These are phyloP conservation scores for Rana temporaria DNA, from an alignment of 2,113 vertebrate genomes.

Conservation along the genomic window DNA sequence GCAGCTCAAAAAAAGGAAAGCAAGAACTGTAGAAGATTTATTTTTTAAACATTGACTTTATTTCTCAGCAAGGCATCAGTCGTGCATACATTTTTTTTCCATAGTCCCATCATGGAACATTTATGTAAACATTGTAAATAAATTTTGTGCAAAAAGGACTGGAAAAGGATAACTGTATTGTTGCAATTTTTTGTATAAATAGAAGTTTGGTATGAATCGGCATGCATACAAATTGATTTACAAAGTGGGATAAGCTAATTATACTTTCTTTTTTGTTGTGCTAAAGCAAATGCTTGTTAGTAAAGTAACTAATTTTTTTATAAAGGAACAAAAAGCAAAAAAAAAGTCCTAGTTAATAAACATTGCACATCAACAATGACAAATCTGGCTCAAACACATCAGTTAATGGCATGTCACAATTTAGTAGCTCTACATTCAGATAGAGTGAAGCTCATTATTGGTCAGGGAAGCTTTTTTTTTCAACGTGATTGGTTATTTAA, in stretches of 20 bases:
- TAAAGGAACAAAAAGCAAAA: slow-evolving; percentile 74
- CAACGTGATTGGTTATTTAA: no score
- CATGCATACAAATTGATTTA: slow-evolving; percentile 82
- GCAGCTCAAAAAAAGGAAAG: slow-evolving; percentile 72
- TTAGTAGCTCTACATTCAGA: no score
- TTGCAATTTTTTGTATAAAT: slow-evolving; percentile 86
- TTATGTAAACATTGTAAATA: slow-evolving; percentile 98
- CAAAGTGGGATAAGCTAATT: slow-evolving; percentile 87
- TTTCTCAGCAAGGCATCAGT: slow-evolving; percentile 84
- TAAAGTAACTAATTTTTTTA: slow-evolving; percentile 81
- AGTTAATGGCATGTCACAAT: no score
- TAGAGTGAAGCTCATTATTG: no score
- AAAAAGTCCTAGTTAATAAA: slow-evolving; percentile 79
- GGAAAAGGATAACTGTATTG: slow-evolving; percentile 88
- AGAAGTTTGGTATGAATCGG: slow-evolving; percentile 87
- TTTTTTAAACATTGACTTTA: slow-evolving; percentile 88
- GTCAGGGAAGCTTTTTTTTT: no score
- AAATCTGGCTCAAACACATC: slow-evolving; percentile 79
- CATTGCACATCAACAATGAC: slow-evolving; percentile 80
- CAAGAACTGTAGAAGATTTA: slow-evolving; percentile 82
- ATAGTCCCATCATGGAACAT: slow-evolving; percentile 92
- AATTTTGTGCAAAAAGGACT: slow-evolving; percentile 95
- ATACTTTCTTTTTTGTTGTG: slow-evolving; percentile 83
- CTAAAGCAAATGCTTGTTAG: slow-evolving; percentile 85
- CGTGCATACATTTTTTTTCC: slow-evolving; percentile 80